phyloP scores from a whole-genome alignment of 2,888 invertebrate genomes.

The Cantharis nigra region DNA sequence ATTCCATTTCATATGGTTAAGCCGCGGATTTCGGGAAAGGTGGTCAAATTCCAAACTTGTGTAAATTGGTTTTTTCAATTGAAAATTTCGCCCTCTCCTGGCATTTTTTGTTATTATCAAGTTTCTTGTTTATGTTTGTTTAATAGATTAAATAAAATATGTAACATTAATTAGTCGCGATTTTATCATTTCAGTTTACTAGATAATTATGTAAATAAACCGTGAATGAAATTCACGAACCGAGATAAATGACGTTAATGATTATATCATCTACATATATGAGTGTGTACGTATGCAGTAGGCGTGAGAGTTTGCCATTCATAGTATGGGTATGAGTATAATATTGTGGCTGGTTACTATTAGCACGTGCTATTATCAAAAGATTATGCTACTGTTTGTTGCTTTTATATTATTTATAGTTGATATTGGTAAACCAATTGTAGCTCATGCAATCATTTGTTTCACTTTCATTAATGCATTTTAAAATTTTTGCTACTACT shows the following conservation, averaged over 20 bases:
- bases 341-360: not conserved
- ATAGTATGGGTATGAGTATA: not conserved
- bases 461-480: not conserved
- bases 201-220: not conserved
- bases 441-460: not conserved
- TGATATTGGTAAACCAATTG: not conserved
- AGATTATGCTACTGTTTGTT: not conserved
- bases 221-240: not conserved
- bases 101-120: not conserved
- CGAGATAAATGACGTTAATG: not conserved
- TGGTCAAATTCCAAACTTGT: not conserved
- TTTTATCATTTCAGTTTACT: not conserved
- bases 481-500: not conserved
- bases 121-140: not conserved
- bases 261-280: not conserved
- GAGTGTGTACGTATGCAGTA: not conserved
- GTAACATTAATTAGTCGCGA: not conserved
- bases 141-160: not conserved
- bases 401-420: not conserved
- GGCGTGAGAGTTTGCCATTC: not conserved
- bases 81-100: no score
- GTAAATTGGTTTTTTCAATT: no score
- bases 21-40: not conserved
- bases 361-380: not conserved
- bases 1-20: not conserved